Evolutionary conservation across 2,888 invertebrate genomes (phyloP).

Genomic region (Lithodes maja): DNA sequence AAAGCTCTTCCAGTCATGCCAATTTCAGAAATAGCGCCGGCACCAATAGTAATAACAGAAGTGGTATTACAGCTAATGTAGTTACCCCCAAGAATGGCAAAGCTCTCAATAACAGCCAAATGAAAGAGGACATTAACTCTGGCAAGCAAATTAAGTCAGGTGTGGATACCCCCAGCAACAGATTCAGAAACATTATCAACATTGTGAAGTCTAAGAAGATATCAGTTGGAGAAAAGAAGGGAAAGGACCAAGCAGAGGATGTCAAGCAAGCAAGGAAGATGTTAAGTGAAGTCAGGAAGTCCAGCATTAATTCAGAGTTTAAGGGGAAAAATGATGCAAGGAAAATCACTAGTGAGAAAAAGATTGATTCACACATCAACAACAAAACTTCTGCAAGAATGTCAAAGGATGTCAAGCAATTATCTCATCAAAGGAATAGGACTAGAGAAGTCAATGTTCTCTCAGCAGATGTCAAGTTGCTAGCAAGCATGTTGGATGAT

Average conservation of each 20-base stretch:
- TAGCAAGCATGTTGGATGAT: not conserved
- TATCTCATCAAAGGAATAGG: not conserved
- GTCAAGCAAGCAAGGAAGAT: slow-evolving; percentile 1
- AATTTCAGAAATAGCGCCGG: too few species aligned
- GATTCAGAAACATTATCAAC: slow-evolving; percentile 2
- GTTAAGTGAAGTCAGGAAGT: not conserved
- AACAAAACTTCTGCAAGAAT: not conserved
- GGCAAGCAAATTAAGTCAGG: not conserved
- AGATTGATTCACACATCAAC: not conserved
- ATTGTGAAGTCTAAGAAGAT: not conserved
- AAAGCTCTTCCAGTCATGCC: too few species aligned
- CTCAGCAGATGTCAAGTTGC: not conserved
- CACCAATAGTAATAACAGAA: too few species aligned
- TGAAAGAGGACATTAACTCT: not conserved
- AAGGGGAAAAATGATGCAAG: not conserved
- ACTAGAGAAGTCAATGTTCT: not conserved
- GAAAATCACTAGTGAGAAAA: not conserved
- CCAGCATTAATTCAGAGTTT: not conserved
- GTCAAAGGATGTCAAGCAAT: not conserved
- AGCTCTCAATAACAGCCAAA: too few species aligned
- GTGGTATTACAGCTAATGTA: too few species aligned
- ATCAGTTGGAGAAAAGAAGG: slow-evolving; percentile 4
- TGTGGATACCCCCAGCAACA: not conserved
- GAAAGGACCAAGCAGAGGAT: not conserved
- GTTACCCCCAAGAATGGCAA: too few species aligned